Base-by-base conservation (phyloP, 2,888 invertebrate genomes). In the Chymomyza caudatula region DNA sequence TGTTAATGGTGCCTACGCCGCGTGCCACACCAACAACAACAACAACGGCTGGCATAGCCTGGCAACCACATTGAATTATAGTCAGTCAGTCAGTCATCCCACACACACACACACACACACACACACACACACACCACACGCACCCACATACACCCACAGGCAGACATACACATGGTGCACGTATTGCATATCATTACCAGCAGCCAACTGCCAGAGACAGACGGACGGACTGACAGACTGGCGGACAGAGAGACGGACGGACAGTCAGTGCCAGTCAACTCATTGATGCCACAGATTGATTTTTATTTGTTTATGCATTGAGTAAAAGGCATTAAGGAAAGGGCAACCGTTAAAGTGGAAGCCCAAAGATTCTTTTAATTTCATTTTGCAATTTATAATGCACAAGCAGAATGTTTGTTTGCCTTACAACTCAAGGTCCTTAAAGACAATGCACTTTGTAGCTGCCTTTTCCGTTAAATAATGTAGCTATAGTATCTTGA, bases 1-100 rank as follows among this genome's bases (percentile, higher is more conserved):
- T 74, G 69, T 72, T 76, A 76, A 77, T 74, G 74, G 74, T 19
- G 53, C 56, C 60, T 6, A 20, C 42, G 29, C 29, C 29, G 29
- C 29, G 29, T 37, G 43, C 22, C 59, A 60, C 52, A 37, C 29
- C 49, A 49, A 58, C 47, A 57, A 58, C 29, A 49, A 37, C 29
- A 37, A 11, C 44, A 52, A 19, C 62, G 58, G 59, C 61, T 43
- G 23, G 49, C 37, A 47, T 15, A 15, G 44, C 15, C 44, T 47
- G 44, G 44, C 47, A 25, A 73, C 67, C 77, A 37, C 69, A 76
- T 58, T 61, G 63, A 55, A 60, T 75, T 68, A 60, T 65, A 71
- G 65, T 68, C 60, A 69, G 55, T 56, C 57, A 54, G n/a, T 19
- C 54, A n/a, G 29, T 13, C 15, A 4, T 22, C 43, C 25, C 63